These are phyloP conservation scores for Willowsia nigromaculata DNA, from an alignment of 2,888 invertebrate species.

Conservation along the genomic window DNA sequence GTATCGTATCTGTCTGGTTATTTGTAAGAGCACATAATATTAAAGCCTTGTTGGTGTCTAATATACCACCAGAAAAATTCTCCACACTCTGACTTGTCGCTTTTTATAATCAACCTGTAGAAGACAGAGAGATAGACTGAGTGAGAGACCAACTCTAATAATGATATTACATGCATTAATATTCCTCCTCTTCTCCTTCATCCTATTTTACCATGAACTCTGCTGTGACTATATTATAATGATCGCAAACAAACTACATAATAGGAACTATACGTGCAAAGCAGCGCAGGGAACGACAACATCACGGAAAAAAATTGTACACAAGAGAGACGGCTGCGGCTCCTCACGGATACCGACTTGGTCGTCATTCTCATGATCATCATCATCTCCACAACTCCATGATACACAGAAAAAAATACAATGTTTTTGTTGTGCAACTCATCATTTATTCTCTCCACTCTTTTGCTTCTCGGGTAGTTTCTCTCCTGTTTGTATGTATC, in stretches of 20 bases:
- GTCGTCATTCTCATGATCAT: background rate
- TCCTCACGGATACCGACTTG: background rate
- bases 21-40: no score
- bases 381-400: background rate
- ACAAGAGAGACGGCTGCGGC: background rate
- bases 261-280: background rate
- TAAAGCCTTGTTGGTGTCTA: no score
- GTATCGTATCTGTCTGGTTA: background rate
- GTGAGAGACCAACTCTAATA: background rate
- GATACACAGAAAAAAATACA: background rate
- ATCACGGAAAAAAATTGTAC: slow-evolving; percentile 2
- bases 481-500: background rate
- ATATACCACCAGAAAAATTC: background rate
- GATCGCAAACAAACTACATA: background rate
- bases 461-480: no score
- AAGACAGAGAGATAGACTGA: background rate
- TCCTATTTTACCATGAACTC: background rate
- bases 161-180: background rate
- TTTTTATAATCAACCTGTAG: slow-evolving; percentile 45
- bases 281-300: background rate
- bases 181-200: background rate
- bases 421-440: background rate
- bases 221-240: background rate
- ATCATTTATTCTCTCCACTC: background rate
- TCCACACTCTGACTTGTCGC: slow-evolving; percentile 3